A percentile compares a stretch with the other conserved stretches of the same genome.
phyloP scores from a whole-genome alignment of 2,113 vertebrate genomes.

The Saguinus midas region DNA sequence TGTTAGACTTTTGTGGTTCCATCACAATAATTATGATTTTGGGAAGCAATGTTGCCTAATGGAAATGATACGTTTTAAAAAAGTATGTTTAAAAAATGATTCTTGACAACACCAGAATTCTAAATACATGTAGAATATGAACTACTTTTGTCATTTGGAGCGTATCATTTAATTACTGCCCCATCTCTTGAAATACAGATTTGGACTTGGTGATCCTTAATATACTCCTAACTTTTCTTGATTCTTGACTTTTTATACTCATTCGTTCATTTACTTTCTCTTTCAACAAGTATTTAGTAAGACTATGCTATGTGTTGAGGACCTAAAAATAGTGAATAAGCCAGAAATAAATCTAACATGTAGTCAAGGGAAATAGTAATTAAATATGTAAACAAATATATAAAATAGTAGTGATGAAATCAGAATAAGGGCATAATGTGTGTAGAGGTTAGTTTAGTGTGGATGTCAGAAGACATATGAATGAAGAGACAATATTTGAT shows the following conservation, averaged over 20 bases:
- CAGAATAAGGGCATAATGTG: background rate
- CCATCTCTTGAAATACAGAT: background rate
- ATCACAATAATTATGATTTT: background rate
- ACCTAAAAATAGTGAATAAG: background rate
- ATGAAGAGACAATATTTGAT: background rate
- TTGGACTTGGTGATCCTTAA: background rate
- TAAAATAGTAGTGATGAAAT: background rate
- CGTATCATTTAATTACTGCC: background rate
- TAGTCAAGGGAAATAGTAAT: background rate
- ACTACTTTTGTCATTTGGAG: background rate
- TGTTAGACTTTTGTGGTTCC: background rate
- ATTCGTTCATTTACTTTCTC: background rate
- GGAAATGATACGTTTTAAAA: background rate
- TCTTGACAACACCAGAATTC: background rate
- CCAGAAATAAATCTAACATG: background rate
- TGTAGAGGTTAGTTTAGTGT: background rate
- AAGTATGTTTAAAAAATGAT: too few relatives aligned
- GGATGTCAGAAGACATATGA: background rate
- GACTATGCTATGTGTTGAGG: background rate
- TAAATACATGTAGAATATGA: background rate
- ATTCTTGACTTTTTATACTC: background rate
- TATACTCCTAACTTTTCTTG: background rate
- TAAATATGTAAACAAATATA: background rate
- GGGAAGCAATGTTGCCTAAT: background rate
- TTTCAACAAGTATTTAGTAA: background rate